Base-by-base conservation (phyloP, 2,797 vertebrate genomes). In the Dromococcyx pavoninus region DNA sequence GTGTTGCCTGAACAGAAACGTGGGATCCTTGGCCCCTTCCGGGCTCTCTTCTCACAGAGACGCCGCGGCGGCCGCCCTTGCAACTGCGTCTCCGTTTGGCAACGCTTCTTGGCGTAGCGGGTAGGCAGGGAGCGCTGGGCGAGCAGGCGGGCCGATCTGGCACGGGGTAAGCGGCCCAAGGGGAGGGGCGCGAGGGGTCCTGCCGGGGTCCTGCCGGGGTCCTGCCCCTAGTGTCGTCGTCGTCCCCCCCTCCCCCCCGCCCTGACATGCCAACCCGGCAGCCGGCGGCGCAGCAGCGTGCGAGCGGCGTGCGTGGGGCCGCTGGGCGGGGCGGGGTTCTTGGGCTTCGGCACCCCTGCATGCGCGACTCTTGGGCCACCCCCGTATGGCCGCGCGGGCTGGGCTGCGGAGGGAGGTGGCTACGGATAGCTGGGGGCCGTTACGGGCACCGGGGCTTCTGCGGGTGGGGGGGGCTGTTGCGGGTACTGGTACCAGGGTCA, bases 261-360 rank as follows among this genome's bases (percentile, higher is more conserved):
- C 74, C 95, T 94, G 96, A 94, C 91, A 95, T 96, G 97, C 95
- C 94, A 97, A 79, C 92, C 96, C 95, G 94, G 96, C 97, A 97
- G 91, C 67, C 88, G 80, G 92, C 95, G 75, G 89, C 30, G 93
- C 91, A 83, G 89, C 95, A 92, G 86, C 89, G 85, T 83, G 95
- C 7, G 83, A 91, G 65, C 27, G n/a, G 48, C 33, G 96, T 93
- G 58, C 84, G 94, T 51, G 79, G 9, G 51, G 62, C 39, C 2
- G 39, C n/a, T n/a, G n/a, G n/a, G n/a, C n/a, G n/a, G n/a, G n/a
- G n/a, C n/a, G 39, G 39, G 39, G 39, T 14, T 10, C 10, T 14
- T 10, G 39, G 39, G 39, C 39, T 41, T 10, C 39, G 39, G 39
- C 39, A 10, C 10, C 39, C 10, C 14, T 39, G 39, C 39, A 41